A percentile compares a stretch with the other conserved stretches of the same genome.
These are phyloP conservation scores for Lasiommata megera DNA, from an alignment of 2,888 invertebrate genomes.

Conservation along the genomic window DNA sequence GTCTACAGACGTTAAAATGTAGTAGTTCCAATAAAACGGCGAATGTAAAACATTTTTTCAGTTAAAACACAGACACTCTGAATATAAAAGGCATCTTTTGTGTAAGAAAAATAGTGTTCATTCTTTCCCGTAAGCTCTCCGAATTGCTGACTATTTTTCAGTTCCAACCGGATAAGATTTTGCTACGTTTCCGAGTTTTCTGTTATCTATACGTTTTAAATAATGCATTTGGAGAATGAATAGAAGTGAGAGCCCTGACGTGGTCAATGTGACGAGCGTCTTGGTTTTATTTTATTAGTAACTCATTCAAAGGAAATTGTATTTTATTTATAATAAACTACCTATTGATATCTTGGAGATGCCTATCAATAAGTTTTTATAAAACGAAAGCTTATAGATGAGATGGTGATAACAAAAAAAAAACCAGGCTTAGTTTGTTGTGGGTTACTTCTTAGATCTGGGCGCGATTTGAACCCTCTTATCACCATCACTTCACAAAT, in stretches of 20 bases:
- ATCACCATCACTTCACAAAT: too few relatives aligned
- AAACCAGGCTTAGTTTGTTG: too few relatives aligned
- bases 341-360: too few relatives aligned
- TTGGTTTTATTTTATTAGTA: too few relatives aligned
- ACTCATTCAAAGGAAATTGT: too few relatives aligned
- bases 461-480: not conserved
- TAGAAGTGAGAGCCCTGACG: not conserved
- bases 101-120: conserved; percentile 23
- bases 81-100: conserved; percentile 21
- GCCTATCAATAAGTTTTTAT: too few relatives aligned
- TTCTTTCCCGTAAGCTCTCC: conserved; percentile 24
- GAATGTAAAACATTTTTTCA: conserved; percentile 7
- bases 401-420: too few relatives aligned
- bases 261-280: not conserved
- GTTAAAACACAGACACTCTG: conserved; percentile 9
- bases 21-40: conserved; percentile 6
- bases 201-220: not conserved
- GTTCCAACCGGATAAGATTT: conserved; percentile 13
- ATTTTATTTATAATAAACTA: too few relatives aligned
- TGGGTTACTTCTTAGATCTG: not conserved
- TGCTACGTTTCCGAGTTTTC: conserved; percentile 3
- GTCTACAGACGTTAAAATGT: not conserved
- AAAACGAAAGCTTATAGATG: too few relatives aligned
- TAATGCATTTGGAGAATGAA: not conserved
- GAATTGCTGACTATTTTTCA: conserved; percentile 26